A percentile compares a stretch with the other conserved stretches of the same genome.
Evolutionary conservation across 2,113 vertebrate genomes (phyloP).

Genomic region (Leptobrachium leishanense): DNA sequence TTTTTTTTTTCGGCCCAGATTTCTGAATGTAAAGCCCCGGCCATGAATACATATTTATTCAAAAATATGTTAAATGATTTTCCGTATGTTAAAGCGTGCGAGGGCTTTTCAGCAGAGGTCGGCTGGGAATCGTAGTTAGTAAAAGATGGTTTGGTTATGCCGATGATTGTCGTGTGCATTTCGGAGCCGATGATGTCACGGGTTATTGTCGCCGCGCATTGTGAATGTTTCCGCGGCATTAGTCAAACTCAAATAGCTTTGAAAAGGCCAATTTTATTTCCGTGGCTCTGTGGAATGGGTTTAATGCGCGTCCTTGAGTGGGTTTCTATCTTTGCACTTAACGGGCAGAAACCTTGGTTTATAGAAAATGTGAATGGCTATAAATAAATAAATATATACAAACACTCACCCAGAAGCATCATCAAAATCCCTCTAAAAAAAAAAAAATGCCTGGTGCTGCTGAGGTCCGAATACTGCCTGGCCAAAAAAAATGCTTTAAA

Average conservation of each 20-base stretch:
- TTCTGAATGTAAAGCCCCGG: too few relatives aligned
- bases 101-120: conserved; percentile 23
- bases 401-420: too few relatives aligned
- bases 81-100: conserved; percentile 7
- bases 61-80: conserved; percentile 39
- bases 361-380: too few relatives aligned
- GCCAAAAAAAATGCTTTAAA: too few relatives aligned
- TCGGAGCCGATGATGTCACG: conserved; percentile 9
- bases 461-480: too few relatives aligned
- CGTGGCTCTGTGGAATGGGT: not conserved
- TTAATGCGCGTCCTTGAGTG: not conserved
- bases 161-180: conserved; percentile 1
- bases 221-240: conserved; percentile 10
- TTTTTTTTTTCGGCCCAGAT: conserved; percentile 34
- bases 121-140: conserved; percentile 27
- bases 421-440: too few relatives aligned
- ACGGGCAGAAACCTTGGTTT: not conserved
- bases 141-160: conserved; percentile 27
- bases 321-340: not conserved
- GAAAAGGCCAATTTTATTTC: conserved; percentile 22
- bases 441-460: too few relatives aligned
- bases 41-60: conserved; percentile 22
- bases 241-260: not conserved
- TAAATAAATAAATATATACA: too few relatives aligned
- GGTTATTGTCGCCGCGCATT: conserved; percentile 5